Evolutionary conservation across 1,140 invertebrate genomes (phyloP).

Genomic region (Zaprionus capensis): DNA sequence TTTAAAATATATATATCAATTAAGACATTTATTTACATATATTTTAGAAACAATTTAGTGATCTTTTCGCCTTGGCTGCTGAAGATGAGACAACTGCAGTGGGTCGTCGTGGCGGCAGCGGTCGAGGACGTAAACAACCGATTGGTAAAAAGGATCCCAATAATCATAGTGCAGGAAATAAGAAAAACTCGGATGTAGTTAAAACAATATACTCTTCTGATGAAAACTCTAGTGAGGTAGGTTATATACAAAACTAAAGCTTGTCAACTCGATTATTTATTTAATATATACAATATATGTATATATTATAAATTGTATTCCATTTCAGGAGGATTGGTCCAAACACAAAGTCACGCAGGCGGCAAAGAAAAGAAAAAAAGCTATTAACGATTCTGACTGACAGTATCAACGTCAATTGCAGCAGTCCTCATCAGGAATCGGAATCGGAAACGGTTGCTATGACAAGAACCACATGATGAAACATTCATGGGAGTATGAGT

Average conservation of each 20-base stretch:
- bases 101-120: slow-evolving; percentile 77
- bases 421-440: slow-evolving; percentile 11
- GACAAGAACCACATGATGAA: slow-evolving; percentile 44
- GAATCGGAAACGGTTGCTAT: slow-evolving; percentile 45
- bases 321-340: slow-evolving; percentile 79
- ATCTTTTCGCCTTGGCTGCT: slow-evolving; percentile 95
- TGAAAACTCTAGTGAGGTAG: slow-evolving; percentile 81
- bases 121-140: slow-evolving; percentile 78
- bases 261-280: not conserved
- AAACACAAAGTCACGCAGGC: slow-evolving; percentile 77
- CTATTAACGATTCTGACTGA: slow-evolving; percentile 83
- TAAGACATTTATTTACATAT: not conserved
- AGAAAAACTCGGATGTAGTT: slow-evolving; percentile 75
- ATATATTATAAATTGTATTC: not conserved
- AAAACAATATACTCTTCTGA: slow-evolving; percentile 82
- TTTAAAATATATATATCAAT: not conserved
- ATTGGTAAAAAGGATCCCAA: slow-evolving; percentile 78
- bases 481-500: slow-evolving; percentile 52
- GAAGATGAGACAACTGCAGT: slow-evolving; percentile 89
- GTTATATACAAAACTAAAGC: not conserved
- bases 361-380: slow-evolving; percentile 82
- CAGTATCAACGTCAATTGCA: slow-evolving; percentile 53
- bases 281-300: not conserved
- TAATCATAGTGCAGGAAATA: slow-evolving; percentile 72
- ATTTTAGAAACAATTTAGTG: slow-evolving; percentile 92